These are phyloP conservation scores for Drosophila greeni DNA, from an alignment of 2,888 invertebrate genomes.

Conservation along the genomic window DNA sequence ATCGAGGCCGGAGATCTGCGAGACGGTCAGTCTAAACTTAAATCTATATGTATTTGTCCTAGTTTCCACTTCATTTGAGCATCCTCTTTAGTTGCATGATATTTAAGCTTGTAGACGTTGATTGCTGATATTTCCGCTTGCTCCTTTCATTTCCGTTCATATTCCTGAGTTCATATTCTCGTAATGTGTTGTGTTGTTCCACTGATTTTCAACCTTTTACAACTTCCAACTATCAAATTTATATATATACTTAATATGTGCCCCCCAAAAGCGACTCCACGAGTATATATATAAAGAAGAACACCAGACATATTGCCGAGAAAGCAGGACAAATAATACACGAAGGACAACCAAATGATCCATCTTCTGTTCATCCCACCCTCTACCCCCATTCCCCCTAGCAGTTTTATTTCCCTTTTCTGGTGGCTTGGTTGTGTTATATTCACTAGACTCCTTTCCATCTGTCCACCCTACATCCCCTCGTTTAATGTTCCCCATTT, in stretches of 20 bases:
- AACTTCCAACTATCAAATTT: conserved; percentile 56
- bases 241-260: conserved; percentile 49
- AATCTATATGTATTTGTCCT: neutral
- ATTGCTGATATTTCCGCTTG: conserved; percentile 48
- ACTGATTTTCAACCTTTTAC: conserved; percentile 54
- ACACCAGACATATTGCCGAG: conserved; percentile 74
- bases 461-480: neutral
- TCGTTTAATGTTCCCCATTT: conserved; percentile 14
- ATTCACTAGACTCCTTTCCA: conserved; percentile 13
- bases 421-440: conserved; percentile 26
- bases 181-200: conserved; percentile 66
- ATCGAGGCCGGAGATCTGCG: conserved; percentile 96
- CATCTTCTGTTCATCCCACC: conserved; percentile 27
- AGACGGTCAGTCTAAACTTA: conserved; percentile 83
- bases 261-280: conserved; percentile 35
- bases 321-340: conserved; percentile 76
- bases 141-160: conserved; percentile 36
- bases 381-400: conserved; percentile 8
- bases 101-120: conserved; percentile 11
- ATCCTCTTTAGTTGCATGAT: conserved; percentile 32
- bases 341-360: conserved; percentile 48
- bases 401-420: conserved; percentile 13
- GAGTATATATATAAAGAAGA: conserved; percentile 45
- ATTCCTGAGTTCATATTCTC: conserved; percentile 43
- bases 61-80: conserved; percentile 35